phyloP scores from a whole-genome alignment of 2,888 invertebrate species.

The Oscheius onirici region DNA sequence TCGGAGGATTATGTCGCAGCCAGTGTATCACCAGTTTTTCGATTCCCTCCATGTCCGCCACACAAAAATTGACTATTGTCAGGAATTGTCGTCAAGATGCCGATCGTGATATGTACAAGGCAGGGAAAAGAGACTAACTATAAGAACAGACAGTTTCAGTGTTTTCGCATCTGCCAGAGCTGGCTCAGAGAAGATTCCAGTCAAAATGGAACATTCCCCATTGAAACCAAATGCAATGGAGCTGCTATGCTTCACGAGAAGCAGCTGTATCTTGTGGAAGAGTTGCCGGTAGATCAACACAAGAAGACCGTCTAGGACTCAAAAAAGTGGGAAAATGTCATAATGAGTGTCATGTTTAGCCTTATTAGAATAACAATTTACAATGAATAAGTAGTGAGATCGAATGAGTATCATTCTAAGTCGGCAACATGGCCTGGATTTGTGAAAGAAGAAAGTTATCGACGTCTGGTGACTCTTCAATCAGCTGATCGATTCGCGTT shows the following conservation, averaged over 20 bases:
- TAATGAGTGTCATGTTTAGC: no score
- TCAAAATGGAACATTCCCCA: not conserved
- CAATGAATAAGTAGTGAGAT: no score
- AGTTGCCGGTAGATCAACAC: not conserved
- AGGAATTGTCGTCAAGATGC: slow-evolving; percentile 19
- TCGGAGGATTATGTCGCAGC: slow-evolving; percentile 2
- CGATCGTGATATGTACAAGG: slow-evolving; percentile 15
- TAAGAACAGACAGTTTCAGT: no score
- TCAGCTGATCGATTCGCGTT: no score
- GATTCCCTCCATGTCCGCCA: slow-evolving; percentile 1
- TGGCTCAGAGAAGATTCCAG: not conserved
- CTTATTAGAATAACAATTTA: no score
- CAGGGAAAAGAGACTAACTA: not conserved
- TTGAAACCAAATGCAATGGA: not conserved
- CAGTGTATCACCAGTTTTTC: not conserved
- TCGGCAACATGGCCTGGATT: no score
- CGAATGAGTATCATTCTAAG: no score
- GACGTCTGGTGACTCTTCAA: no score
- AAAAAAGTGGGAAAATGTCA: no score
- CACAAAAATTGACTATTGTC: not conserved
- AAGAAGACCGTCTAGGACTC: no score
- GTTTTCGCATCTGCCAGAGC: slow-evolving; percentile 11
- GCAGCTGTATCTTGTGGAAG: slow-evolving; percentile 1
- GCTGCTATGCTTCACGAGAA: not conserved
- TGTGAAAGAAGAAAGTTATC: no score